Percentiles rank a stretch among this genome's conserved stretches.
These are phyloP conservation scores for Enteromius viviparus DNA, from an alignment of 2,797 vertebrate species.

Conservation along the genomic window DNA sequence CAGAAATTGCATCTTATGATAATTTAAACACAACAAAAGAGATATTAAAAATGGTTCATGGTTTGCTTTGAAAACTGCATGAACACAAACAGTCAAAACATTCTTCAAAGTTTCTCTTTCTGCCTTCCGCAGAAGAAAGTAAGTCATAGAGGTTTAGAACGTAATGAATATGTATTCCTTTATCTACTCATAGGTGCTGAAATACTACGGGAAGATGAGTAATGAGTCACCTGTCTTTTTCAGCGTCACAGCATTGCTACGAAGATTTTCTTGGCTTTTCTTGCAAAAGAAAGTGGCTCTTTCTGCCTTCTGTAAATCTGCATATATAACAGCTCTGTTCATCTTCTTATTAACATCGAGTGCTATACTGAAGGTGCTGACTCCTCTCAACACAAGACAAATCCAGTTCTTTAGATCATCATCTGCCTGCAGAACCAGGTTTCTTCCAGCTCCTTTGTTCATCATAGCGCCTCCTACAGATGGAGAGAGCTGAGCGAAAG, in stretches of 20 bases:
- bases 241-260: conserved; percentile 41
- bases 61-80: background rate
- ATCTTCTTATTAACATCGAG: accelerated
- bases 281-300: conserved; percentile 33
- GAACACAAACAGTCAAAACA: background rate
- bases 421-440: conserved; percentile 54
- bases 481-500: conserved; percentile 44
- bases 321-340: background rate
- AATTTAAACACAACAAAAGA: background rate
- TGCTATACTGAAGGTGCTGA: accelerated
- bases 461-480: conserved; percentile 54
- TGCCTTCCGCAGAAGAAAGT: background rate
- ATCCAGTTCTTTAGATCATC: conserved; percentile 41
- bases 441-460: accelerated
- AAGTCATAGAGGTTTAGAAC: no score
- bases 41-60: background rate
- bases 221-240: conserved; percentile 37
- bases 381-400: conserved; percentile 32
- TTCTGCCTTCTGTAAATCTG: background rate
- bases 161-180: no score
- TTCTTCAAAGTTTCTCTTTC: background rate
- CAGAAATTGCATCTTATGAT: background rate
- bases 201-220: background rate
- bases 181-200: background rate
- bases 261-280: background rate